Evolutionary conservation across 2,797 vertebrate species (phyloP).

Genomic region (Podarcis lilfordi): DNA sequence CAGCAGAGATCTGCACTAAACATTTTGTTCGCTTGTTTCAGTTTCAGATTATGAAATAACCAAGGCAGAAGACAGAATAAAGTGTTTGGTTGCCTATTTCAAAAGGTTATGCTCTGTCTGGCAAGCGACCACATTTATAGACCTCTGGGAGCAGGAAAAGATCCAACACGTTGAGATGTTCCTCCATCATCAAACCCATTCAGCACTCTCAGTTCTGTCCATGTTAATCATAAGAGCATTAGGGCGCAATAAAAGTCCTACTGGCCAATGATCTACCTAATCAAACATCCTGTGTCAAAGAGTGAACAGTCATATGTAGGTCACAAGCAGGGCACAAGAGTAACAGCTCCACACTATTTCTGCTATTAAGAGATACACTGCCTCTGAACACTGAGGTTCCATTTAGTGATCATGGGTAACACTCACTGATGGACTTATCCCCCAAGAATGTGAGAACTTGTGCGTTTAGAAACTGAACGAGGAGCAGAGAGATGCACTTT

Average conservation of each 20-base stretch:
- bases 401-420: neutral
- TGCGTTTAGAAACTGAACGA: neutral
- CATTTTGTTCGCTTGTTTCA: neutral
- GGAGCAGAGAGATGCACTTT: neutral
- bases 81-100: neutral
- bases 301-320: neutral
- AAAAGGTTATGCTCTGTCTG: neutral
- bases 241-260: neutral
- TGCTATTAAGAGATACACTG: neutral
- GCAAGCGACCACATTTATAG: neutral
- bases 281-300: neutral
- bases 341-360: neutral
- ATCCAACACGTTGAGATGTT: neutral
- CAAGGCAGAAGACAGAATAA: neutral
- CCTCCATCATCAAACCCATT: neutral
- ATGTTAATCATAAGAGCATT: neutral
- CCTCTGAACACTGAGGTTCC: no score
- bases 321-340: neutral
- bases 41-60: neutral
- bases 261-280: neutral
- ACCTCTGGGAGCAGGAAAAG: neutral
- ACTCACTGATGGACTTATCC: neutral
- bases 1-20: neutral
- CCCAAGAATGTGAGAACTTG: neutral
- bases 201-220: neutral